Conservation (phyloP, 1,140 invertebrate genomes). For the Sarcophaga peregrina region DNA sequence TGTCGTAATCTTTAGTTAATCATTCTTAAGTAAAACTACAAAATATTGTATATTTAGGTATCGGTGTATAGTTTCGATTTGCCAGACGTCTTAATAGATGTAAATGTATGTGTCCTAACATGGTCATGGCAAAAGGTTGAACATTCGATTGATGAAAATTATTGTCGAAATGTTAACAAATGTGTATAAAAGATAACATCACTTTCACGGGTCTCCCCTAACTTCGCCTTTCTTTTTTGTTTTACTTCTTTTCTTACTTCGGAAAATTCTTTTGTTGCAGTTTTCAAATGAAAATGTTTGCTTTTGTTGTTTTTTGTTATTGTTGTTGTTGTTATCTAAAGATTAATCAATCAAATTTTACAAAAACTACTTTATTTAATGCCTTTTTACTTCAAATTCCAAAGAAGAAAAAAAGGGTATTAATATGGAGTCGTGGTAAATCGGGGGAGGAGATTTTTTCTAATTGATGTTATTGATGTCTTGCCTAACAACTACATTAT, state of each 20-base stretch:
- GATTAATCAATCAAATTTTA: constrained; percentile 40
- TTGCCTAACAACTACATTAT: not conserved
- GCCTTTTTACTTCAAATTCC: not conserved
- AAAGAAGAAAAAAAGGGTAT: not conserved
- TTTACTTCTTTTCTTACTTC: too few relatives aligned
- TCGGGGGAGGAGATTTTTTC: constrained; percentile 5
- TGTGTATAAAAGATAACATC: constrained; percentile 12
- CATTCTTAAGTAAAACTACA: too few relatives aligned
- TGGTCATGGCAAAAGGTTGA: not conserved
- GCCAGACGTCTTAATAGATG: too few relatives aligned
- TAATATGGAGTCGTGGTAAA: not conserved
- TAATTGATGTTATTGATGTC: constrained; percentile 38
- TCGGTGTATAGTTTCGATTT: too few relatives aligned
- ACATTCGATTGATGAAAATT: constrained; percentile 5
- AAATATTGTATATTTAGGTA: too few relatives aligned
- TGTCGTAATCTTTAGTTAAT: too few relatives aligned
- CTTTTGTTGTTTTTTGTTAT: not conserved
- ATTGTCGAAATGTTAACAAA: constrained; percentile 11
- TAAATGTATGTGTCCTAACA: not conserved
- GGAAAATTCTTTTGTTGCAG: not conserved
- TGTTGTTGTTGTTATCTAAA: constrained; percentile 31
- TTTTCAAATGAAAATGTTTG: not conserved
- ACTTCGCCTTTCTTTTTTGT: too few relatives aligned
- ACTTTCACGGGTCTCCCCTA: not conserved
- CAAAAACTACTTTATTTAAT: constrained; percentile 28